Conservation (phyloP, 2,888 invertebrate species). For the Cheilosia vernalis region DNA sequence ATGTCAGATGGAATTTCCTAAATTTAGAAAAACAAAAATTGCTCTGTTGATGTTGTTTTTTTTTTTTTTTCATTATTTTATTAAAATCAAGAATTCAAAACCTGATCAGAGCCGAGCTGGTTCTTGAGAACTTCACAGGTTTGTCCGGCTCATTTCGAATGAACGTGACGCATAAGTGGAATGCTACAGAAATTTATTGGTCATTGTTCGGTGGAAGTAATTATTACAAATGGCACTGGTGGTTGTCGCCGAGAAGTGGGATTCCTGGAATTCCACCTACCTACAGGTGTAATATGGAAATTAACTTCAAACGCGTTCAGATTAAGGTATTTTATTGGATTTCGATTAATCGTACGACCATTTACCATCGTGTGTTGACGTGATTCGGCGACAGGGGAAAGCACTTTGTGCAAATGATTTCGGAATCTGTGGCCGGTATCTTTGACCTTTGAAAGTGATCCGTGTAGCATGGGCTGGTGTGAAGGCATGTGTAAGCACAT, state of each 20-base stretch:
- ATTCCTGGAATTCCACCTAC: conserved; percentile 48
- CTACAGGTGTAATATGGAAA: conserved; percentile 60
- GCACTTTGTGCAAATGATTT: conserved; percentile 29
- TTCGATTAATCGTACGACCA: conserved; percentile 21
- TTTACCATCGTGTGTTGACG: conserved; percentile 1
- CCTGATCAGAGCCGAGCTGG: conserved; percentile 62
- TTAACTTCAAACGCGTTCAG: conserved; percentile 44
- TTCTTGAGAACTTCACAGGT: conserved; percentile 62
- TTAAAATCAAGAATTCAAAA: conserved; percentile 55
- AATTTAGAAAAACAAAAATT: conserved; percentile 38
- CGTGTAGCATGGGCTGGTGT: neutral
- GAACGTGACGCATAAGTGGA: conserved; percentile 53
- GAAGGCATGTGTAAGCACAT: neutral
- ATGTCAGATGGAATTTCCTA: conserved; percentile 61
- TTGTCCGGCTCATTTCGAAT: conserved; percentile 29
- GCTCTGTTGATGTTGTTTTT: neutral
- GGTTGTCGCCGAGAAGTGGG: conserved; percentile 21
- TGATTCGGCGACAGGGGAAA: conserved; percentile 17
- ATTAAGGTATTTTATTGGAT: conserved; percentile 40
- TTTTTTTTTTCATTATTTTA: conserved; percentile 7
- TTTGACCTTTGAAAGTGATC: conserved; percentile 24
- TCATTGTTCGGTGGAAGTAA: conserved; percentile 54
- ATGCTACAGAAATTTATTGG: conserved; percentile 46
- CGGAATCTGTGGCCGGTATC: neutral
- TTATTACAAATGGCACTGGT: conserved; percentile 41